phyloP scores from a whole-genome alignment of 2,888 invertebrate species.

The Shargacucullia verbasci region DNA sequence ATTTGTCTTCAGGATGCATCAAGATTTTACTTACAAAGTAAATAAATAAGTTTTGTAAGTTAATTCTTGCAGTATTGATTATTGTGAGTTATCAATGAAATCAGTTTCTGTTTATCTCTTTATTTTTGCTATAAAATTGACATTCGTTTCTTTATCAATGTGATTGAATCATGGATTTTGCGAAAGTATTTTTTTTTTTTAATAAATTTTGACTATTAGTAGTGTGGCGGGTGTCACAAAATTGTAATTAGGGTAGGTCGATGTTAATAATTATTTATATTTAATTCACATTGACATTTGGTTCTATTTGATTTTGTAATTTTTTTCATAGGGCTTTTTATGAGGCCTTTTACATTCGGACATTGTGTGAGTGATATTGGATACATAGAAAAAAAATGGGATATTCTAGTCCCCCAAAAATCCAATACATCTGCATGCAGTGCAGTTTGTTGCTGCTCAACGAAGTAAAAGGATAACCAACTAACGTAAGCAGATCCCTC shows the following conservation, averaged over 20 bases:
- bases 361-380: conserved; percentile 1
- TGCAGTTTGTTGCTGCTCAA: no score
- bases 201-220: conserved; percentile 22
- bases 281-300: conserved; percentile 10
- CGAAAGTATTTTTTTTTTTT: conserved; percentile 32
- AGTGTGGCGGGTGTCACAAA: conserved; percentile 36
- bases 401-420: no score
- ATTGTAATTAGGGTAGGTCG: conserved; percentile 18
- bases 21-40: no score
- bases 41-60: background rate
- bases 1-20: background rate
- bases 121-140: conserved; percentile 17
- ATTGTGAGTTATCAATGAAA: conserved; percentile 20
- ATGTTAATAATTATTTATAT: conserved; percentile 19
- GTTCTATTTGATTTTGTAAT: conserved; percentile 18
- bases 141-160: conserved; percentile 27
- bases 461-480: no score
- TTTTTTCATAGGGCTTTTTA: background rate
- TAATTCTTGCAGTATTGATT: background rate
- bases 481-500: no score
- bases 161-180: conserved; percentile 43
- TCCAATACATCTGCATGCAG: no score
- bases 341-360: conserved; percentile 17
- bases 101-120: conserved; percentile 14
- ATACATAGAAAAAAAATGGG: background rate